Evolutionary conservation across 2,797 vertebrate species (phyloP).

Genomic region (Pelochelys cantorii): DNA sequence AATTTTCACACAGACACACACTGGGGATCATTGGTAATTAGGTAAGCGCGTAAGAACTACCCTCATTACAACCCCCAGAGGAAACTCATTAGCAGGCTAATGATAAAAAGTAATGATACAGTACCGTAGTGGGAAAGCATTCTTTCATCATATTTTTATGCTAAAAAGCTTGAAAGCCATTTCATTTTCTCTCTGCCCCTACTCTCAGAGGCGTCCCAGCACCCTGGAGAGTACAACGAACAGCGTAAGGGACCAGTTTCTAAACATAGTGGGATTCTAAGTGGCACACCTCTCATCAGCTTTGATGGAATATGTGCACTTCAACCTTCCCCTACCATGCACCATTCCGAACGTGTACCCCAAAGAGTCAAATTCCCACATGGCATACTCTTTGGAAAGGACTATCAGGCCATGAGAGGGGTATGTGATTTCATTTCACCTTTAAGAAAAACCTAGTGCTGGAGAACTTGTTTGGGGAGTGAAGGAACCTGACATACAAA

Average conservation of each 20-base stretch:
- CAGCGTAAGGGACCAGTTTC: conserved; percentile 55
- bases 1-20: neutral
- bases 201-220: conserved; percentile 44
- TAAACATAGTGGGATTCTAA: conserved; percentile 49
- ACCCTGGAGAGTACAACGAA: conserved; percentile 35
- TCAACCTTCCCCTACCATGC: conserved; percentile 41
- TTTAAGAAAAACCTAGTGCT: neutral
- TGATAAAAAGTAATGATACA: conserved; percentile 70
- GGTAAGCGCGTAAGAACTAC: conserved; percentile 69
- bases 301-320: conserved; percentile 56
- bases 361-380: conserved; percentile 47
- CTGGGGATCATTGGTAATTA: conserved; percentile 68
- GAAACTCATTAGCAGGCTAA: conserved; percentile 70
- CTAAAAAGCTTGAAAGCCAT: conserved; percentile 61
- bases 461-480: neutral
- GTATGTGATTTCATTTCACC: neutral
- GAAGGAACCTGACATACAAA: neutral
- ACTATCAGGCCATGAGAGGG: neutral
- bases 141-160: conserved; percentile 71
- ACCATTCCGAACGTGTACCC: conserved; percentile 47
- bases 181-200: conserved; percentile 24
- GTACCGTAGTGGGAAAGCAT: conserved; percentile 36
- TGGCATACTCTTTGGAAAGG: conserved; percentile 40
- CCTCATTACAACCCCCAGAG: conserved; percentile 61
- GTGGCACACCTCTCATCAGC: conserved; percentile 27